A percentile compares a stretch with the other conserved stretches of the same genome.
Evolutionary conservation across 2,113 vertebrate species (phyloP).

Genomic region (Thunnus maccoyii): DNA sequence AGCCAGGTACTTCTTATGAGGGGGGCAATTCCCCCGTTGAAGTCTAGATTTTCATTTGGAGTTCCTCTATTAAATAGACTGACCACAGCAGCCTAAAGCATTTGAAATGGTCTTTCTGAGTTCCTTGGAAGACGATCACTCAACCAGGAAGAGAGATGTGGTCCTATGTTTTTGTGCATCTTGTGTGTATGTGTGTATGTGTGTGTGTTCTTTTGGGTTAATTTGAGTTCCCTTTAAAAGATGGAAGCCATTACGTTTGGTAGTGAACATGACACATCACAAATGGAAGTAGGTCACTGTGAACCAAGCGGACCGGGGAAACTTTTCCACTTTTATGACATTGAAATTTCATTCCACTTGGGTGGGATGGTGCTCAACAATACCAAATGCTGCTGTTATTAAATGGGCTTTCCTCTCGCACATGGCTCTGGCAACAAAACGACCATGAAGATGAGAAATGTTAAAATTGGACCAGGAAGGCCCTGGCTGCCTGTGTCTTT

Average conservation of each 20-base stretch:
- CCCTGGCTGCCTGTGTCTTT: slow-evolving; percentile 30
- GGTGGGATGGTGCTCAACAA: neutral
- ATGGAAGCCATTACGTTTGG: slow-evolving; percentile 40
- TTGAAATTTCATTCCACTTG: slow-evolving; percentile 60
- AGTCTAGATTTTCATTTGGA: slow-evolving; percentile 58
- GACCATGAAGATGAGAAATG: slow-evolving; percentile 16
- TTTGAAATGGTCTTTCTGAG: slow-evolving; percentile 18
- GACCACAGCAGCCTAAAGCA: slow-evolving; percentile 32
- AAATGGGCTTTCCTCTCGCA: slow-evolving; percentile 27
- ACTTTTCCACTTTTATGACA: slow-evolving; percentile 48
- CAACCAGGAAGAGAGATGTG: slow-evolving; percentile 19
- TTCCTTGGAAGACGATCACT: slow-evolving; percentile 36
- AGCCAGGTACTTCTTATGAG: slow-evolving; percentile 40
- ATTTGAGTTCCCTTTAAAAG: slow-evolving; percentile 27
- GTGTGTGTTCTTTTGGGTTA: neutral
- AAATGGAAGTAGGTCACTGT: slow-evolving; percentile 39
- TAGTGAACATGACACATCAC: slow-evolving; percentile 40
- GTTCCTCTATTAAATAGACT: slow-evolving; percentile 43
- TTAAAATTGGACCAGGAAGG: slow-evolving; percentile 33
- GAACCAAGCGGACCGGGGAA: slow-evolving; percentile 36
- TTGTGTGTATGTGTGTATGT: neutral
- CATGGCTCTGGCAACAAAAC: slow-evolving; percentile 24
- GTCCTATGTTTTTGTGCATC: slow-evolving; percentile 1
- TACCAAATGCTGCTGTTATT: slow-evolving; percentile 6
- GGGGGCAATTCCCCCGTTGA: slow-evolving; percentile 21